Evolutionary conservation across 2,888 invertebrate species (phyloP), one percentile per base, ranked within the genome.

Genomic region (Chelonus formosanus): DNA sequence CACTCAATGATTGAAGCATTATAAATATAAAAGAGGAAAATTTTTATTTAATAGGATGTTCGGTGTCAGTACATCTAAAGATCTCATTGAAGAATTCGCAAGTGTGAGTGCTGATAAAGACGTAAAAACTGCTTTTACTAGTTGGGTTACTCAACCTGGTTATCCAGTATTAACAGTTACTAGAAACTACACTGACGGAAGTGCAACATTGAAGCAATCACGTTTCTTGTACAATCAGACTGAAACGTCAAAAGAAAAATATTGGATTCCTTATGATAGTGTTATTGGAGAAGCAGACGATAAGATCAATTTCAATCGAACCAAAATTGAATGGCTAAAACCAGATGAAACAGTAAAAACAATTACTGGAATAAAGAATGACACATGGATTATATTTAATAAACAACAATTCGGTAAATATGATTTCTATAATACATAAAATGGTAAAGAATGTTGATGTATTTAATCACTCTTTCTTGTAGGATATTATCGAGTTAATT

Each of bases 131-230:
- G 66, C 87, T 66, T 83, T 85, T 68, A 69, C 85, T 0, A 73
- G 89, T 3, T 93, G 91, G 91, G 89, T 91, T 7, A 86, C 86
- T 53, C 88, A 90, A 73, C 83, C 87, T 5, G 91, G 91, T 0
- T 91, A 88, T 74, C 92, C 92, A 0, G 85, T 91, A 2, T 80
- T 92, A 0, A 86, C 80, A 0, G 89, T 91, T 0, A 78, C 83
- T 5, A 85, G 87, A 3, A 79, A 88, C 73, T 86, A 87, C 53
- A 72, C 71, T 0, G 85, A 84, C 10, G 85, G 85, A 10, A 75
- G 73, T 4, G 85, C 86, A 78, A 80, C 73, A 0, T 76, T 89
- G 48, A 80, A 79, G 1, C 89, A 89, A 84, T 85, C 78, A 40
- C 75, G 74, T 57, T 81, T 76, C 62, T 60, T 71, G 3, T 50